These are phyloP conservation scores for Linnaemya vulpina DNA, from an alignment of 2,888 invertebrate genomes.

Conservation along the genomic window DNA sequence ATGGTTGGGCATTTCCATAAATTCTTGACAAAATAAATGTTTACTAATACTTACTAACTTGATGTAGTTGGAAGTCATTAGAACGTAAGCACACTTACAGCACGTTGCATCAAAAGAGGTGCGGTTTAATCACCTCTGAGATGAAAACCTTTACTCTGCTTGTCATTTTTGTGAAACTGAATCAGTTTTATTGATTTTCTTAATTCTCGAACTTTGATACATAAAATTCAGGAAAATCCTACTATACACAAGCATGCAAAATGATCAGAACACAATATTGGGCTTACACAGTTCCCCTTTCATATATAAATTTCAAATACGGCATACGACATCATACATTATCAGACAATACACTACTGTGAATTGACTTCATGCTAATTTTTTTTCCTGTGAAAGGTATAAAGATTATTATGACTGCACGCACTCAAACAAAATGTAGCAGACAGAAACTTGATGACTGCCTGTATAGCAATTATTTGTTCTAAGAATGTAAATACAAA, in stretches of 20 bases:
- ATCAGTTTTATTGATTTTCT: neutral
- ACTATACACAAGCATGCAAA: too few species aligned
- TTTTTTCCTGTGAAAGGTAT: conserved; percentile 9
- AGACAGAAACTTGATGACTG: conserved; percentile 54
- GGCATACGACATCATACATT: neutral
- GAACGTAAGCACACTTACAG: too few species aligned
- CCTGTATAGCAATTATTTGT: conserved; percentile 61
- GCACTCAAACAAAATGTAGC: conserved; percentile 2
- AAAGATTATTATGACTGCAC: neutral
- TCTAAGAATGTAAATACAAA: conserved; percentile 45
- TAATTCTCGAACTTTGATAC: neutral
- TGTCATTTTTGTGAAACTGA: neutral
- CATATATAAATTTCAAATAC: neutral
- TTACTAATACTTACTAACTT: too few species aligned
- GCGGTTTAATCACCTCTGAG: too few species aligned
- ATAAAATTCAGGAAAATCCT: too few species aligned
- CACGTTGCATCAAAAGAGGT: too few species aligned
- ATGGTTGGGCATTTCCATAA: neutral
- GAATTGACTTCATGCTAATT: neutral
- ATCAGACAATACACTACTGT: neutral
- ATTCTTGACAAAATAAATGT: too few species aligned
- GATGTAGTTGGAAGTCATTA: too few species aligned
- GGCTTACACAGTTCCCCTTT: neutral
- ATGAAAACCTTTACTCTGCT: neutral
- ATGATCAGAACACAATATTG: neutral